Conservation (phyloP, 1,140 invertebrate genomes). For the Pseudoatta argentina region DNA sequence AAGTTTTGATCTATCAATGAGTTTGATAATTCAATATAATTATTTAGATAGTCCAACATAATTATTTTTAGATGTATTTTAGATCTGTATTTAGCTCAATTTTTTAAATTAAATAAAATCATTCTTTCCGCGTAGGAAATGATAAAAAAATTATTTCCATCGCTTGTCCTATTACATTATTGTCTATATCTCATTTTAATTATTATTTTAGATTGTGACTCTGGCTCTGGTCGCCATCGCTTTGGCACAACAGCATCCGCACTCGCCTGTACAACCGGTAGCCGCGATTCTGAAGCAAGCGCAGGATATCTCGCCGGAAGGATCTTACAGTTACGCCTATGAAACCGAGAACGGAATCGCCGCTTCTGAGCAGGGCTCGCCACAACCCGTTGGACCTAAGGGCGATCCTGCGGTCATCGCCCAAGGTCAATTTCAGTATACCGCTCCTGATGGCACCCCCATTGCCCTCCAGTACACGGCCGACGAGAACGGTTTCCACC, state of each 20-base stretch:
- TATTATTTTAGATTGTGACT: conserved; percentile 76
- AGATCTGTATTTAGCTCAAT: no score
- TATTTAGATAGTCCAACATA: no score
- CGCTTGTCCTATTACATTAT: conserved; percentile 21
- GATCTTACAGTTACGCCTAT: conserved; percentile 85
- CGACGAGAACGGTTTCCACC: conserved; percentile 88
- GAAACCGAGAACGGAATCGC: conserved; percentile 89
- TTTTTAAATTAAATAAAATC: no score
- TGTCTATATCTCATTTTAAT: not conserved
- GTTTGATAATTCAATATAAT: no score
- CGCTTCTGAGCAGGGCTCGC: conserved; percentile 86
- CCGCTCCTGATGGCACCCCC: conserved; percentile 87
- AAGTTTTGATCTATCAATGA: no score
- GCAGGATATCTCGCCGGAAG: conserved; percentile 81
- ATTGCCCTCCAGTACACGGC: conserved; percentile 87
- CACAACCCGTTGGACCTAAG: conserved; percentile 85
- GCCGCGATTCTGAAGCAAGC: conserved; percentile 82
- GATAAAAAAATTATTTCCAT: not conserved
- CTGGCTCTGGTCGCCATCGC: conserved; percentile 74
- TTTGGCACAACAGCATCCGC: conserved; percentile 60
- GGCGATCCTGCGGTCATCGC: conserved; percentile 84
- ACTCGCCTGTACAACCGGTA: conserved; percentile 64
- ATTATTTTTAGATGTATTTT: no score
- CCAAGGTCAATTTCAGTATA: conserved; percentile 87
- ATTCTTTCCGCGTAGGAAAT: not conserved